Base-by-base conservation (phyloP, 2,113 vertebrate species). In the Anser cygnoides region DNA sequence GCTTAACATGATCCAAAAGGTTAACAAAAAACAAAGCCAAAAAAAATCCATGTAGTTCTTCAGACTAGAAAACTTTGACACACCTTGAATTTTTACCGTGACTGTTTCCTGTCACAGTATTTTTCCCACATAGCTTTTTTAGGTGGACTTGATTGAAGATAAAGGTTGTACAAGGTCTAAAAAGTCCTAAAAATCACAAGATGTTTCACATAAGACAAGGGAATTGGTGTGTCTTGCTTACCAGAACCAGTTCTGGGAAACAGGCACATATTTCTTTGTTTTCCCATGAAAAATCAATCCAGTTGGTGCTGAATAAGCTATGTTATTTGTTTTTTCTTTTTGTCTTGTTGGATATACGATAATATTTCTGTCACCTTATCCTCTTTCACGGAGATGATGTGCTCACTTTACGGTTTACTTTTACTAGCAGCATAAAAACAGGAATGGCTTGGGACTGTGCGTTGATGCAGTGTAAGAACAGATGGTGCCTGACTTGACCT, bases 361-460 rank as follows among this genome's bases (percentile, higher is more conserved):
- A 37, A 2, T 89, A 75, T 23, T 50, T 67, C 49, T 87, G 54
- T 33, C 65, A 35, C 55, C 33, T 6, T 87, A 4, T 49, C 72
- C 65, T 67, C 68, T 75, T 52, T 61, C 57, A 18, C 18, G 46
- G 22, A 54, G 87, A 63, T 29, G 0, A 70, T 22, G 31, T 62
- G 44, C 68, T 86, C 61, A 8, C 55, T 94, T 52, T 39, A 41
- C 8, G 7, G 68, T 49, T 52, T 65, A 18, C 57, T 95, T 91
- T 72, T 95, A 72, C 62, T 89, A 93, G 70, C 49, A 79, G 66
- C 58, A 58, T 87, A 92, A 95, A 93, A 89, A 87, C 43, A 92
- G 55, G 41, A 75, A 57, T 5, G 37, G 58, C 62, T 92, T 91
- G 92, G 62, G 93, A 66, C 62, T 82, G 84, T 68, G 73, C 84